These are phyloP conservation scores for Craseonycteris thonglongyai DNA, from an alignment of 2,113 vertebrate species.

Conservation along the genomic window DNA sequence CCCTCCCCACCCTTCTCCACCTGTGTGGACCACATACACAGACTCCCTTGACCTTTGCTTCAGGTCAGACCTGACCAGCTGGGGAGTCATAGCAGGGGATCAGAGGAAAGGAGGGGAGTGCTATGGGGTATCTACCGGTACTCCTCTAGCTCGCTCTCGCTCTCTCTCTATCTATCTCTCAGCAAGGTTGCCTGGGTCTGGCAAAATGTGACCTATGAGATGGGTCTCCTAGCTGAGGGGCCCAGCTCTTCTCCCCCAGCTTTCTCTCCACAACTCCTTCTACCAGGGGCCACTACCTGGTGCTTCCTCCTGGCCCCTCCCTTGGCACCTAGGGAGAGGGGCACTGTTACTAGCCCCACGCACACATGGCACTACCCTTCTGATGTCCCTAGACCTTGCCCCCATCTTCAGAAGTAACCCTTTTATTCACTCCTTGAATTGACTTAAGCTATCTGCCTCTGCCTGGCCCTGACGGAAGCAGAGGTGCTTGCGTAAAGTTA, in stretches of 20 bases:
- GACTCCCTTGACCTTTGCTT: background rate
- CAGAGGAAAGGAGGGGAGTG: background rate
- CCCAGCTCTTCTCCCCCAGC: background rate
- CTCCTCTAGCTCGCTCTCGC: too few species aligned
- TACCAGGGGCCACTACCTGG: background rate
- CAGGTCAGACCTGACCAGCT: background rate
- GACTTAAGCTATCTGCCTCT: background rate
- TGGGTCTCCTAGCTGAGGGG: background rate
- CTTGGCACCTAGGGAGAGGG: background rate
- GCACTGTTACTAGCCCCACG: background rate
- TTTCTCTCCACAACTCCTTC: background rate
- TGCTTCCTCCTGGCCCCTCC: background rate
- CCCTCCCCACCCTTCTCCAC: background rate
- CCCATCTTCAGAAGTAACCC: background rate
- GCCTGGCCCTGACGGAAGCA: background rate
- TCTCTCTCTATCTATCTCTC: background rate
- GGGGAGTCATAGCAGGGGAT: background rate
- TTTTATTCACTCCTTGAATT: background rate
- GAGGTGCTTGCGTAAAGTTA: background rate
- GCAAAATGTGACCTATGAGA: too few species aligned
- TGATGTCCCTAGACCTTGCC: background rate
- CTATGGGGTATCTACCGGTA: fast-evolving
- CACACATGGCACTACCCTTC: background rate
- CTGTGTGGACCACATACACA: background rate
- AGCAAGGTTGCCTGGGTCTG: background rate